Conservation (phyloP, 2,797 vertebrate genomes). For the Astyanax mexicanus region DNA sequence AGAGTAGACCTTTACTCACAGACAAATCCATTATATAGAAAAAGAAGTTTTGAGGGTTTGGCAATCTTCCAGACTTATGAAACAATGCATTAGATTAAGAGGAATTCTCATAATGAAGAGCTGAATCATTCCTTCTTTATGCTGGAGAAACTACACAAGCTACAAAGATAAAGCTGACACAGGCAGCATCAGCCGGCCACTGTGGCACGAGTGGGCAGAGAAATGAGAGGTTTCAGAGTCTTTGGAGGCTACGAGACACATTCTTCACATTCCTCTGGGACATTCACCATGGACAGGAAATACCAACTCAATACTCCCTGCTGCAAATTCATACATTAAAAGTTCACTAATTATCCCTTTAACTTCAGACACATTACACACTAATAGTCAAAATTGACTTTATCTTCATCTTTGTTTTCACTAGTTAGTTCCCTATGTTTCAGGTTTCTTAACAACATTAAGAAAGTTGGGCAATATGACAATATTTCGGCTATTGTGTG, state of each 20-base stretch:
- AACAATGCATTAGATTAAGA: neutral
- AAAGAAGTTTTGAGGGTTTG: neutral
- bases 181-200: conserved; percentile 13
- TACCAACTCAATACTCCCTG: conserved; percentile 58
- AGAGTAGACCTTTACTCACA: neutral
- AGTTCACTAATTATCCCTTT: conserved; percentile 9
- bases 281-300: conserved; percentile 76
- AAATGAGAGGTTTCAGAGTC: conserved; percentile 68
- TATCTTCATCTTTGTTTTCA: too few species aligned
- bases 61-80: neutral
- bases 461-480: too few species aligned
- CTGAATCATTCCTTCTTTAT: conserved; percentile 10
- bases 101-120: conserved; percentile 8
- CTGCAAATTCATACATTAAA: conserved; percentile 55
- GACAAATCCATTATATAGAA: neutral
- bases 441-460: too few species aligned
- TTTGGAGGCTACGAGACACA: conserved; percentile 72
- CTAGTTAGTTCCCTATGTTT: too few species aligned
- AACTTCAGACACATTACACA: neutral
- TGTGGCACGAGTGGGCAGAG: conserved; percentile 41
- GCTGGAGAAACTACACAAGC: conserved; percentile 14
- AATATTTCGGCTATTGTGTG: too few species aligned
- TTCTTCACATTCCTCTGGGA: conserved; percentile 79
- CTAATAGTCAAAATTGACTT: neutral
- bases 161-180: conserved; percentile 16